Percentiles rank a stretch among this genome's conserved stretches.
These are phyloP conservation scores for Yasuhikotakia modesta DNA, from an alignment of 2,797 vertebrate genomes.

Conservation along the genomic window DNA sequence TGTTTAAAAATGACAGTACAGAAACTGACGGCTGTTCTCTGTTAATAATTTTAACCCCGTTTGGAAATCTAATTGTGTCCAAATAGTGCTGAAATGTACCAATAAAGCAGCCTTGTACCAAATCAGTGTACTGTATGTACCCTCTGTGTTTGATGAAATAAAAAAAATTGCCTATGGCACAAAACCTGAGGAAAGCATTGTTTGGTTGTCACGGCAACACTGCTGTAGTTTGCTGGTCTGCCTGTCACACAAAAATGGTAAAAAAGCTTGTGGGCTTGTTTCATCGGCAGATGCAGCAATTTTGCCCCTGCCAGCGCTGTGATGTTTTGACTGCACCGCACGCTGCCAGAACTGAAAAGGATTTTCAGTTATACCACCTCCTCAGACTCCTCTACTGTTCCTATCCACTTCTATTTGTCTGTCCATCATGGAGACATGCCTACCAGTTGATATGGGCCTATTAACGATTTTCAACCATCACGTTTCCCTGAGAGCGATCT, in stretches of 20 bases:
- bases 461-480: slow-evolving; percentile 3
- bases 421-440: slow-evolving; percentile 1
- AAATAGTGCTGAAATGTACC: neutral
- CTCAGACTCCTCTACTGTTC: slow-evolving; percentile 17
- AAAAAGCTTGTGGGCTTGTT: slow-evolving; percentile 37
- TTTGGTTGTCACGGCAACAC: slow-evolving; percentile 37
- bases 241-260: slow-evolving; percentile 37
- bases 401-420: slow-evolving; percentile 9
- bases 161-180: slow-evolving; percentile 21
- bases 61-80: neutral
- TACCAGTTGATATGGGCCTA: slow-evolving; percentile 7
- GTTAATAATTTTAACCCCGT: slow-evolving; percentile 1
- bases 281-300: slow-evolving; percentile 40
- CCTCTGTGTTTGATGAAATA: neutral
- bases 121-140: neutral
- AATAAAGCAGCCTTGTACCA: slow-evolving; percentile 14
- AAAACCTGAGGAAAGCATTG: slow-evolving; percentile 20
- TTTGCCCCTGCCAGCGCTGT: slow-evolving; percentile 15
- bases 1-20: neutral
- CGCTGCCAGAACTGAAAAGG: slow-evolving; percentile 15
- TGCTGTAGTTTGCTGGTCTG: slow-evolving; percentile 10
- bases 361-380: slow-evolving; percentile 33
- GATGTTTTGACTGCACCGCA: slow-evolving; percentile 40
- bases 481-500: slow-evolving; percentile 33
- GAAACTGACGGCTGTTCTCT: neutral